A percentile compares a stretch with the other conserved stretches of the same genome.
phyloP scores from a whole-genome alignment of 2,888 invertebrate species.

The Leucania comma region DNA sequence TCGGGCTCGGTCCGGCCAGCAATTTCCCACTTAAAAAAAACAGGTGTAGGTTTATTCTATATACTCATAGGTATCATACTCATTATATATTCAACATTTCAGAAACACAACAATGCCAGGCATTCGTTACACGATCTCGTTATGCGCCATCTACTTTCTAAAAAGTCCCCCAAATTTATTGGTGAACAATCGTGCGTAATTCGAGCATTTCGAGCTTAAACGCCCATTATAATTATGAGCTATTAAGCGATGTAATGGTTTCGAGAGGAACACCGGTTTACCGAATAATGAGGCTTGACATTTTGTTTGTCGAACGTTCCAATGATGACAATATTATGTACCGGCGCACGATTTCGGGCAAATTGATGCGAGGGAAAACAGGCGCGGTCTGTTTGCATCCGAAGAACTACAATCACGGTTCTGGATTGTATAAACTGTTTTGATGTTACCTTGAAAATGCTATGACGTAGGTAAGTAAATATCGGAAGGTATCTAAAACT shows the following conservation, averaged over 20 bases:
- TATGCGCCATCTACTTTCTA: constrained; percentile 40
- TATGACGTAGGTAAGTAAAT: neutral
- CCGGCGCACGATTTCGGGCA: constrained; percentile 31
- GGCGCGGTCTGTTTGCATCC: constrained; percentile 26
- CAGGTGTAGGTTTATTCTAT: too few species aligned
- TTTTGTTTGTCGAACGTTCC: constrained; percentile 57
- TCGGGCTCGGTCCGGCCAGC: too few species aligned
- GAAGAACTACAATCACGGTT: constrained; percentile 1
- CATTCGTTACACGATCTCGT: constrained; percentile 23
- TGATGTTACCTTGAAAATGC: neutral
- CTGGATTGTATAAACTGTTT: neutral
- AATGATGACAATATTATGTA: constrained; percentile 49
- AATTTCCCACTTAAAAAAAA: too few species aligned
- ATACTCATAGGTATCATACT: too few species aligned
- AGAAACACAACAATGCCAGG: constrained; percentile 17
- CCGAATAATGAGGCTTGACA: constrained; percentile 59
- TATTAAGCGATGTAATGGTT: constrained; percentile 64
- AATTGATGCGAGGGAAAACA: constrained; percentile 35
- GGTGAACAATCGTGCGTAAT: constrained; percentile 64
- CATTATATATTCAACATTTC: neutral
- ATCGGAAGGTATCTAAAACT: neutral
- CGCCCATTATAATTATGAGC: constrained; percentile 64
- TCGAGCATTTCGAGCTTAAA: constrained; percentile 64
- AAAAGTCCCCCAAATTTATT: constrained; percentile 60
- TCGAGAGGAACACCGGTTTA: constrained; percentile 54